These are phyloP conservation scores for Melanostoma mellinum DNA, from an alignment of 2,888 invertebrate species.

Conservation along the genomic window DNA sequence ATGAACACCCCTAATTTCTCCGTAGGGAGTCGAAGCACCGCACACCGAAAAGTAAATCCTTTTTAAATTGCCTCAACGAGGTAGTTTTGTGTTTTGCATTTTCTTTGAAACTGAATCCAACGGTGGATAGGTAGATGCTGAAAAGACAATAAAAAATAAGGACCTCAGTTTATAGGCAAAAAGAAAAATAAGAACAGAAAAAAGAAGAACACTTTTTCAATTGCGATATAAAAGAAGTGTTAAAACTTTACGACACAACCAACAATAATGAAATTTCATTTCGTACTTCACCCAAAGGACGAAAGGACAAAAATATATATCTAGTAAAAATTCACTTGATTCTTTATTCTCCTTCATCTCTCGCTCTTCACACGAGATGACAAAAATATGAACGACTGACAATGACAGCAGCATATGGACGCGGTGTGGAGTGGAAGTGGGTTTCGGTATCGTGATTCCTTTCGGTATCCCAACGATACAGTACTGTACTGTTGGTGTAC, in stretches of 20 bases:
- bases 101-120: slow-evolving; percentile 25
- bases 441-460: not conserved
- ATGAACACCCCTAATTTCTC: slow-evolving; percentile 70
- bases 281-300: slow-evolving; percentile 66
- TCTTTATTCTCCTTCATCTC: slow-evolving; percentile 18
- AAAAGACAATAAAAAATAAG: slow-evolving; percentile 58
- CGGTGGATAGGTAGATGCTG: slow-evolving; percentile 7
- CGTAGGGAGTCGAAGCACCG: slow-evolving; percentile 41
- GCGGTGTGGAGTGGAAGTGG: not conserved
- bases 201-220: slow-evolving; percentile 64
- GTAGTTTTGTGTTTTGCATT: slow-evolving; percentile 55
- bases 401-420: slow-evolving; percentile 58
- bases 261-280: slow-evolving; percentile 71
- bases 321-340: slow-evolving; percentile 32
- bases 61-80: slow-evolving; percentile 71
- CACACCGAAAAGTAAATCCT: slow-evolving; percentile 68
- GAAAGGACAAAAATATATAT: slow-evolving; percentile 25
- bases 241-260: slow-evolving; percentile 73
- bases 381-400: slow-evolving; percentile 54
- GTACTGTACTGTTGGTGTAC: slow-evolving; percentile 21
- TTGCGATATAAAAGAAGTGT: slow-evolving; percentile 71
- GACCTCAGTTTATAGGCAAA: slow-evolving; percentile 5
- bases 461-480: too few species aligned
- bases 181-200: slow-evolving; percentile 18
- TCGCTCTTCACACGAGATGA: slow-evolving; percentile 13